A percentile compares a stretch with the other conserved stretches of the same genome.
Evolutionary conservation across 2,888 invertebrate species (phyloP).

Genomic region (Volucella inflata): DNA sequence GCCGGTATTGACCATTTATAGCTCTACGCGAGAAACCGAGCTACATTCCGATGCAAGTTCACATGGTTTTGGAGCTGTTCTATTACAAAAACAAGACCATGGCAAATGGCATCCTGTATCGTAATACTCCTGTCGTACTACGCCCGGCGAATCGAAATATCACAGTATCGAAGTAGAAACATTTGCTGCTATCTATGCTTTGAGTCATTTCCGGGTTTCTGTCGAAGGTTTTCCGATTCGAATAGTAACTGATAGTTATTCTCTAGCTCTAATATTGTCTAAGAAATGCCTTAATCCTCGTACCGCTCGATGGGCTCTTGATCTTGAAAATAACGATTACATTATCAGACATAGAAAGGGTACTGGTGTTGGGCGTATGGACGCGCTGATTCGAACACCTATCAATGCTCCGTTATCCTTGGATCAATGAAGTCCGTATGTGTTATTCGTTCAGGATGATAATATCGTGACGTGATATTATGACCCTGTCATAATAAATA

Average conservation of each 20-base stretch:
- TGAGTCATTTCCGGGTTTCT: constrained; percentile 77
- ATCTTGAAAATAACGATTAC: constrained; percentile 74
- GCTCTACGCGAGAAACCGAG: constrained; percentile 77
- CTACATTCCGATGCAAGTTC: constrained; percentile 78
- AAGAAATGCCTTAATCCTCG: constrained; percentile 74
- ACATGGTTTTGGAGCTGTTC: constrained; percentile 77
- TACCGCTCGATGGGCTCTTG: constrained; percentile 74
- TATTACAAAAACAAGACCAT: constrained; percentile 74
- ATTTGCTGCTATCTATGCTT: constrained; percentile 77
- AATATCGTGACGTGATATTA: constrained; percentile 36
- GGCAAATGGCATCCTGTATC: constrained; percentile 78
- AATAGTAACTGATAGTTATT: constrained; percentile 77
- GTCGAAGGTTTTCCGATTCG: constrained; percentile 76
- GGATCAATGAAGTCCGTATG: not conserved
- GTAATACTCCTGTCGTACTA: constrained; percentile 78
- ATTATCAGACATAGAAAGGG: constrained; percentile 71
- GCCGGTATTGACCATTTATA: constrained; percentile 78
- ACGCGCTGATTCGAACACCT: constrained; percentile 77
- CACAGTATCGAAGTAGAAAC: constrained; percentile 79
- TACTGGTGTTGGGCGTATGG: constrained; percentile 78
- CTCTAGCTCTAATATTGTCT: constrained; percentile 73
- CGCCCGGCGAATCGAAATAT: constrained; percentile 76
- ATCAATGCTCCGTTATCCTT: not conserved
- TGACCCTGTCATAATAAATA: constrained; percentile 12
- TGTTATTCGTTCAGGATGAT: constrained; percentile 19